Evolutionary conservation across 1,140 invertebrate species (phyloP), one percentile per base, ranked within the genome.

Genomic region (Formica exsecta): DNA sequence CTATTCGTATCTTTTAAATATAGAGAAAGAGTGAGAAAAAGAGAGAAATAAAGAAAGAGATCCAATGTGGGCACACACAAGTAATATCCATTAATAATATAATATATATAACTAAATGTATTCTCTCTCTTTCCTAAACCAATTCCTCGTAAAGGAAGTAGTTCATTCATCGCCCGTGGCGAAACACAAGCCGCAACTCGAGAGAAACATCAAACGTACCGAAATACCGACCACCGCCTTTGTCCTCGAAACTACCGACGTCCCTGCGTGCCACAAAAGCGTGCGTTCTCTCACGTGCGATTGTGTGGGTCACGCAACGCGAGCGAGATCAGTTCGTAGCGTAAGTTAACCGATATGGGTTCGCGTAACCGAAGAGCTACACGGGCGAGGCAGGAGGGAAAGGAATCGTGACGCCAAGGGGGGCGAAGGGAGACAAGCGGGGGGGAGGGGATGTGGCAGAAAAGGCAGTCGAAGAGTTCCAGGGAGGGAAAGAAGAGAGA

Each of bases 281-380:
- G 68, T n/a, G 7, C 51, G 32, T 22, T 65, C 36, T 85, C 36
- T 54, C 25, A 73, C 57, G 57, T 41, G 25, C n/a, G 62, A 68
- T 73, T 79, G 62, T 77, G 32, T 73, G 64, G 44, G 87, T 88
- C 62, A 86, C 86, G 65, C 83, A 57, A 64, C 75, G 75, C 29
- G 71, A 68, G 36, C 75, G 48, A 79, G 76, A 86, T 80, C 83
- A 68, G 61, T 66, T 71, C 77, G 75, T 81, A 66, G 70, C 65
- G 41, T 65, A 85, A 77, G 64, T 54, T 80, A 83, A 71, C 59
- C 73, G 73, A 86, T 89, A 64, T 87, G 86, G 85, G 77, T 89
- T 90, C 62, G 77, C 62, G 89, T 87, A 87, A 90, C 62, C 38
- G 51, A 79, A 76, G 61, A 79, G 48, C 44, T 48, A 16, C 75